These are phyloP conservation scores for Emys orbicularis DNA, from an alignment of 2,797 vertebrate genomes.

Conservation along the genomic window DNA sequence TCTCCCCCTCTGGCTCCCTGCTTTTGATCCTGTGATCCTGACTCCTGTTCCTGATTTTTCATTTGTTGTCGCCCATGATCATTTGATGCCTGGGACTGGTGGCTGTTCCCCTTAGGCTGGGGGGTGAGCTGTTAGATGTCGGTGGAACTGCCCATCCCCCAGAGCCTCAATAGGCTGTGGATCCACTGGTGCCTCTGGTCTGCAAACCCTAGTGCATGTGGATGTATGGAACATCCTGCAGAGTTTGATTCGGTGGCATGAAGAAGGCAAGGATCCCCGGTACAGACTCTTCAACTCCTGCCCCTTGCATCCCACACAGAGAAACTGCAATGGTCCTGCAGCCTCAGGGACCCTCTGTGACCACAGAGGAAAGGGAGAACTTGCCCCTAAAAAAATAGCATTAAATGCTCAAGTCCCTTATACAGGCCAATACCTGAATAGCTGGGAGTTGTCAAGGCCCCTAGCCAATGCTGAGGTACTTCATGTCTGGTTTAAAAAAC, in stretches of 20 bases:
- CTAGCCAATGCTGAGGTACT: neutral
- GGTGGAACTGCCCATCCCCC: too few species aligned
- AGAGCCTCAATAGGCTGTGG: too few species aligned
- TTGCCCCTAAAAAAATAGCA: neutral
- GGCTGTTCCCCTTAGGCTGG: too few species aligned
- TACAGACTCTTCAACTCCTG: neutral
- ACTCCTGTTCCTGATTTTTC: too few species aligned
- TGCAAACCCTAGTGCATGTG: fast-evolving
- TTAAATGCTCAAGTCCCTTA: neutral
- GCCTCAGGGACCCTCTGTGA: neutral
- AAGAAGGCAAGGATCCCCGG: fast-evolving
- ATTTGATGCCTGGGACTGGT: too few species aligned
- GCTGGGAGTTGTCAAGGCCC: neutral
- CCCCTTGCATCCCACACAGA: neutral
- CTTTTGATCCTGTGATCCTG: too few species aligned
- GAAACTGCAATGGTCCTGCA: neutral
- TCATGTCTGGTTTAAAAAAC: neutral
- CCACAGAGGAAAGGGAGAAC: neutral
- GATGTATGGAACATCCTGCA: neutral
- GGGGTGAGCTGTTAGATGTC: too few species aligned
- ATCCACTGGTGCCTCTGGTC: too few species aligned
- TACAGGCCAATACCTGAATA: neutral
- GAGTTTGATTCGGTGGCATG: neutral
- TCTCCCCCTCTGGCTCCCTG: too few species aligned
- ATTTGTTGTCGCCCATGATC: too few species aligned